Evolutionary conservation across 2,113 vertebrate genomes (phyloP).

Genomic region (Scortum barcoo): DNA sequence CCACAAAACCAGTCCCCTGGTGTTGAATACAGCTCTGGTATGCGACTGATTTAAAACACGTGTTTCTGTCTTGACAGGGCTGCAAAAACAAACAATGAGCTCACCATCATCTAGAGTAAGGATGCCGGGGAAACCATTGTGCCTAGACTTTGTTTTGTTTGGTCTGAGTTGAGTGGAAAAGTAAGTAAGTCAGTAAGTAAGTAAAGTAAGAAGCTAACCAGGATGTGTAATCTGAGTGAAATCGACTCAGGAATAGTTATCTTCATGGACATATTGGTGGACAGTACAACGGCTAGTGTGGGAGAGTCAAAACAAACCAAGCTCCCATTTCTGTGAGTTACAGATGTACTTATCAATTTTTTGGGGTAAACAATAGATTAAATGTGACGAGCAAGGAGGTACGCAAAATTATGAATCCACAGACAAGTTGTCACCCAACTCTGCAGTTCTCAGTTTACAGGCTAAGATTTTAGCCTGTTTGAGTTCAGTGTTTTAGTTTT

Average conservation of each 20-base stretch:
- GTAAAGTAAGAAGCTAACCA: neutral
- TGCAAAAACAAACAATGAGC: constrained; percentile 24
- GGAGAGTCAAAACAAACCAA: neutral
- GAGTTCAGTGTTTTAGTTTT: neutral
- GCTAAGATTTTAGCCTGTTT: neutral
- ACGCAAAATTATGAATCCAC: too few species aligned
- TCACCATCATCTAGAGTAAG: constrained; percentile 16
- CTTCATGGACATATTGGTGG: neutral
- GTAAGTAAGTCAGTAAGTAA: too few species aligned
- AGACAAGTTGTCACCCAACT: neutral
- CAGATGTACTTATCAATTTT: neutral
- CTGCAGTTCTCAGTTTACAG: neutral
- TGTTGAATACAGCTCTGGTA: constrained; percentile 33
- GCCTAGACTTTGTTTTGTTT: neutral
- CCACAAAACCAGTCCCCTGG: constrained; percentile 6
- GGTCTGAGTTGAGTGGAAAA: neutral
- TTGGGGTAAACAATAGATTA: neutral
- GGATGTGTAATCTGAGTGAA: neutral
- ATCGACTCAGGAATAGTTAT: neutral
- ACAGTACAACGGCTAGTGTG: neutral
- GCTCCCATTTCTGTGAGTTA: neutral
- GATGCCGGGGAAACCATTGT: neutral
- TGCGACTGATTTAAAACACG: constrained; percentile 51
- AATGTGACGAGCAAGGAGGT: neutral
- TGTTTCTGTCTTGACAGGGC: neutral